phyloP scores from a whole-genome alignment of 2,888 invertebrate species.

The Cephus rjabovi region DNA sequence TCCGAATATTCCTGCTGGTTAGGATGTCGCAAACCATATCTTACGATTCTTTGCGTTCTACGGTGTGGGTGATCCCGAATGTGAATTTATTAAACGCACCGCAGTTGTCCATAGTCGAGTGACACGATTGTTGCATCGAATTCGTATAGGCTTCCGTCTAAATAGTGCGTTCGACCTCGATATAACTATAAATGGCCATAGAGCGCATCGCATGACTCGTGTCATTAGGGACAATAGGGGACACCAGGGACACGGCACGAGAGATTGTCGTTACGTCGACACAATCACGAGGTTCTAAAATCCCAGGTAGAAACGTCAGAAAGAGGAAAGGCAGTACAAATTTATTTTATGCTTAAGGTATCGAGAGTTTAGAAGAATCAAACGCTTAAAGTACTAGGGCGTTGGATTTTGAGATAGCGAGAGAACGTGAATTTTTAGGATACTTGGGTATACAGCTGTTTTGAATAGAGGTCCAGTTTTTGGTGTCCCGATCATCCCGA shows the following conservation, averaged over 20 bases:
- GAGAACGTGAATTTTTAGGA: too few relatives aligned
- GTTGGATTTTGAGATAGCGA: too few relatives aligned
- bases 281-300: conserved; percentile 23
- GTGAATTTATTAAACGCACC: background rate
- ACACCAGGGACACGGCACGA: conserved; percentile 24
- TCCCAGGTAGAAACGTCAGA: conserved; percentile 8
- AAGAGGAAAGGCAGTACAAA: background rate
- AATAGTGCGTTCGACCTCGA: background rate
- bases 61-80: background rate
- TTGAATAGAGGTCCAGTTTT: too few relatives aligned
- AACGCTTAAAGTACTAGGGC: too few relatives aligned
- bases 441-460: too few relatives aligned
- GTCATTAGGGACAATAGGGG: conserved; percentile 25
- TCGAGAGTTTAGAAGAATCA: too few relatives aligned
- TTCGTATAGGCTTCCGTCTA: background rate
- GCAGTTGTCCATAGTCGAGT: background rate
- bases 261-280: conserved; percentile 31
- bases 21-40: background rate
- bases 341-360: too few relatives aligned
- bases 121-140: background rate
- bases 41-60: background rate
- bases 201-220: conserved; percentile 23
- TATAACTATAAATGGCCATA: background rate
- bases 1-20: conserved; percentile 9
- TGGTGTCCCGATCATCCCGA: too few relatives aligned